Base-by-base conservation (phyloP, 1,140 invertebrate species). In the Hycleus cichorii region DNA sequence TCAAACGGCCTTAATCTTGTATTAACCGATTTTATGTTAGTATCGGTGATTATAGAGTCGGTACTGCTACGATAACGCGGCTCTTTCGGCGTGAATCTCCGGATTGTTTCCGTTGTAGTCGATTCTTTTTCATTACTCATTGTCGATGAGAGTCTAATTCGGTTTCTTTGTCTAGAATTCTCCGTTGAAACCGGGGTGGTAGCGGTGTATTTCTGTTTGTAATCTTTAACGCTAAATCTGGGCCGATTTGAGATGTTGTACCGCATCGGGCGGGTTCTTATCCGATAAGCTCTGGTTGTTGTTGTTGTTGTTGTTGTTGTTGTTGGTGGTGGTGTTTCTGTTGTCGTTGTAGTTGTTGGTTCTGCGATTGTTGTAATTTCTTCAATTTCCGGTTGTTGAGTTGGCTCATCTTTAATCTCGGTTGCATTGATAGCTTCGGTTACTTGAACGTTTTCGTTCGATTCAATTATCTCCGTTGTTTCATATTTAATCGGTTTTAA, bases 151-250 rank as follows among this genome's bases (percentile, higher is more conserved):
- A 47, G n/a, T 42, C 40, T 10, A 4, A 42, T 7, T 38, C 51
- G 6, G 44, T 39, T 25, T 9, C 32, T 27, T 49, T 9, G 5
- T 46, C 51, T 26, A 6, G 27, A 24, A 47, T 11, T n/a, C 12
- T 55, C 44, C 38, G 79, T 76, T 32, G 70, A 60, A 39, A 76
- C 77, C 11, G 80, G 40, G 68, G 66, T 7, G 32, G 7, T 32
- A 7, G 2, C 7, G 32, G 1, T 80, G 18, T 69, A 59, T 59
- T 66, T 60, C 57, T 75, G 71, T 64, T 78, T 76, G 49, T 82
- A 82, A 65, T 83, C 80, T 71, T 83, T 82, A 4, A 83, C 78
- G 61, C 79, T 83, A 61, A 83, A 83, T 67, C 76, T 72, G 5
- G 80, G 80, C 48, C 80, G 65, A 38, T 78, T 77, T 32, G 64